phyloP scores from a whole-genome alignment of 2,888 invertebrate genomes.

The Empis stercorea region DNA sequence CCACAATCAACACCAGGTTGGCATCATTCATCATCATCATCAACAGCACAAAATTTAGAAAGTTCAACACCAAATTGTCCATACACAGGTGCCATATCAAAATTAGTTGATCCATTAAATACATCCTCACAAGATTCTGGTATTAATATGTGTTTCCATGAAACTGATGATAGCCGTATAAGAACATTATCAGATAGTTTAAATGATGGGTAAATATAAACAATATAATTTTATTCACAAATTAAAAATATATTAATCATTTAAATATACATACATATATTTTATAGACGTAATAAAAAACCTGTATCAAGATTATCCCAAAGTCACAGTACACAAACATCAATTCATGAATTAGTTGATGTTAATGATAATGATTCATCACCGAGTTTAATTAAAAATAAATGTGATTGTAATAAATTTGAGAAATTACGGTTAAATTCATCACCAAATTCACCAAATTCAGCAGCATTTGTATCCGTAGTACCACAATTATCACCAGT shows the following conservation, averaged over 20 bases:
- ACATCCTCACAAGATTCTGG: conserved; percentile 60
- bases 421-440: background rate
- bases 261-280: background rate
- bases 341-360: background rate
- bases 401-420: conserved; percentile 7
- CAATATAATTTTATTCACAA: conserved; percentile 34
- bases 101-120: conserved; percentile 38
- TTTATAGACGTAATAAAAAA: background rate
- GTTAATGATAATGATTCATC: background rate
- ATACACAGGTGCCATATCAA: conserved; percentile 19
- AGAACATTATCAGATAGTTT: conserved; percentile 9
- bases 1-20: conserved; percentile 13
- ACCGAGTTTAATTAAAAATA: background rate
- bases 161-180: conserved; percentile 44
- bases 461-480: background rate
- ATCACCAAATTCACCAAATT: background rate
- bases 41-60: conserved; percentile 13
- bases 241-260: background rate
- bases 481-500: background rate
- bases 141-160: conserved; percentile 60
- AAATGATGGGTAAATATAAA: conserved; percentile 10
- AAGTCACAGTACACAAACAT: conserved; percentile 9
- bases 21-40: conserved; percentile 7
- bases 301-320: conserved; percentile 7
- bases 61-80: conserved; percentile 14